Evolutionary conservation across 2,888 invertebrate genomes (phyloP).

Genomic region (Bunonema sp.): DNA sequence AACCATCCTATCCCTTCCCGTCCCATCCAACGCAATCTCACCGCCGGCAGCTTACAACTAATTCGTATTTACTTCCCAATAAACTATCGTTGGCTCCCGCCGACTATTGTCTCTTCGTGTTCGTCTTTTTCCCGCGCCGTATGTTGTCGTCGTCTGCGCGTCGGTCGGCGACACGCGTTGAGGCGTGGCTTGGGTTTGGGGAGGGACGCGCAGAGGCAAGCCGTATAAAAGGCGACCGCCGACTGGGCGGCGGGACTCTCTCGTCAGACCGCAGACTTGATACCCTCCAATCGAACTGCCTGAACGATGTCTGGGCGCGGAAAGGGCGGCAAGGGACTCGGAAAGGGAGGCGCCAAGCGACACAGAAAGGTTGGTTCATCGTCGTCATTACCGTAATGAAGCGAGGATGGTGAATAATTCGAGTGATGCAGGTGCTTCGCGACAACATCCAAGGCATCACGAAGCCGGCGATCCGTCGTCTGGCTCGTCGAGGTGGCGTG

Average conservation of each 20-base stretch:
- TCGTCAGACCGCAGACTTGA: not conserved
- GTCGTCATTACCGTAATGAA: no score
- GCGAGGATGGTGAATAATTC: constrained; percentile 45
- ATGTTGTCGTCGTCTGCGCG: no score
- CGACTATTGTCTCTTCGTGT: no score
- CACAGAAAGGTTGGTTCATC: constrained; percentile 56
- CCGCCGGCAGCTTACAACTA: no score
- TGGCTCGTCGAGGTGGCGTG: constrained; percentile 46
- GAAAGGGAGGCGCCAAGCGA: constrained; percentile 66
- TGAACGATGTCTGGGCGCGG: constrained; percentile 61
- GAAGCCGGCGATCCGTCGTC: constrained; percentile 52
- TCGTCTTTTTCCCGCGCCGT: no score
- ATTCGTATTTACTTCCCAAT: no score
- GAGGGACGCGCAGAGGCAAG: not conserved
- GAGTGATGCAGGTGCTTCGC: constrained; percentile 53
- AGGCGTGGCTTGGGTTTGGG: no score
- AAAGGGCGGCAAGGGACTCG: constrained; percentile 64
- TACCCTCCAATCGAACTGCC: not conserved
- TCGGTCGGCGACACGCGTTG: no score
- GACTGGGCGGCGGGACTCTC: not conserved
- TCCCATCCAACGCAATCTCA: no score
- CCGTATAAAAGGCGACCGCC: not conserved
- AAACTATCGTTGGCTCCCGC: no score
- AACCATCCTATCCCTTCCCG: no score
- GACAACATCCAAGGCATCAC: constrained; percentile 28